Evolutionary conservation across 2,888 invertebrate species (phyloP).

Genomic region (Drosophila nigricruria): DNA sequence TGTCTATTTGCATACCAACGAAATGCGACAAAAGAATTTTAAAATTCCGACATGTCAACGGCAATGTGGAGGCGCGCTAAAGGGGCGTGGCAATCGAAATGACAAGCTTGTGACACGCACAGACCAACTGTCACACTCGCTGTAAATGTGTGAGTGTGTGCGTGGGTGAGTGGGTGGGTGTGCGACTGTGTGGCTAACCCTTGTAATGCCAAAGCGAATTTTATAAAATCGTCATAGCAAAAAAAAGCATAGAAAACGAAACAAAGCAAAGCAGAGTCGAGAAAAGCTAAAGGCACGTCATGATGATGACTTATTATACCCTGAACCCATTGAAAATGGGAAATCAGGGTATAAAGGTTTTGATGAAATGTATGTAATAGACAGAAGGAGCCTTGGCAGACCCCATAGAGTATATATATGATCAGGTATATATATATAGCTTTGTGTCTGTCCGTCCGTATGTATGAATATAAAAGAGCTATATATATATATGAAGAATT

Average conservation of each 20-base stretch:
- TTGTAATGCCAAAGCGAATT: constrained; percentile 67
- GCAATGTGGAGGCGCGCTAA: constrained; percentile 35
- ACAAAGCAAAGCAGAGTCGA: constrained; percentile 29
- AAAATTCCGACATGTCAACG: constrained; percentile 71
- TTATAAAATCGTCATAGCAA: constrained; percentile 66
- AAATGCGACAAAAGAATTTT: constrained; percentile 70
- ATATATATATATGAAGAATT: no score
- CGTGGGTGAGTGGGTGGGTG: constrained; percentile 12
- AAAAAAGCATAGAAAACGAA: constrained; percentile 36
- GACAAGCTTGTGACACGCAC: constrained; percentile 77
- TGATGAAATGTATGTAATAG: no score
- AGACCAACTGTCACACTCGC: constrained; percentile 75
- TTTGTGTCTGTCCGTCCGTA: no score
- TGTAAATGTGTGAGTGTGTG: constrained; percentile 8
- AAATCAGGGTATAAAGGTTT: no score
- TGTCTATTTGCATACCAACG: constrained; percentile 70
- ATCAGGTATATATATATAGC: no score
- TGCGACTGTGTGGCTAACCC: constrained; percentile 62
- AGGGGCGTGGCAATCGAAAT: constrained; percentile 62
- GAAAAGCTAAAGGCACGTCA: constrained; percentile 53
- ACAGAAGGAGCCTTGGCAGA: no score
- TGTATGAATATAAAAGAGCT: no score
- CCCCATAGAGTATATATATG: no score
- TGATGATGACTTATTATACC: constrained; percentile 64
- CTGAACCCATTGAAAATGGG: no score